phyloP scores from a whole-genome alignment of 1,140 invertebrate genomes.

The Globodera rostochiensis region DNA sequence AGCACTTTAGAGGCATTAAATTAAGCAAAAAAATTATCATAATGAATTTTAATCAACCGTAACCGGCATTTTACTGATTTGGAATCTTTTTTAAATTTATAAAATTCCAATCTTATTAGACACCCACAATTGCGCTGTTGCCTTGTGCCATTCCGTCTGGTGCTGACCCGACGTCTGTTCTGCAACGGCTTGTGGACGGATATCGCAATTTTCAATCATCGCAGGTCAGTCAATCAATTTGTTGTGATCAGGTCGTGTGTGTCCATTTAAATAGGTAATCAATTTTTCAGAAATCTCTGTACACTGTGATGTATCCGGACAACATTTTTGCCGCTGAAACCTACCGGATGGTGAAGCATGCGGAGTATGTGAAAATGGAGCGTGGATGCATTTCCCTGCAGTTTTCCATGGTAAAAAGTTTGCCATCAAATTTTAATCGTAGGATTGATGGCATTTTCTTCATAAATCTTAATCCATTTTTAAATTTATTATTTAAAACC shows the following conservation, averaged over 20 bases:
- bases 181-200: slow-evolving; percentile 49
- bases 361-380: slow-evolving; percentile 57
- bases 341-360: slow-evolving; percentile 51
- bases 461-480: too few relatives aligned
- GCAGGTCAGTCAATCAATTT: neutral
- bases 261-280: too few relatives aligned
- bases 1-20: neutral
- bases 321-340: slow-evolving; percentile 49
- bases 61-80: too few relatives aligned
- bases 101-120: neutral
- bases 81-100: too few relatives aligned
- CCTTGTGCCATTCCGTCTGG: slow-evolving; percentile 37
- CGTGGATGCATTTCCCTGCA: slow-evolving; percentile 53
- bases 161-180: slow-evolving; percentile 22
- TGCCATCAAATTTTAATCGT: neutral
- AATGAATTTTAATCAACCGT: neutral
- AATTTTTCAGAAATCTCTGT: slow-evolving; percentile 45
- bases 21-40: neutral
- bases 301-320: slow-evolving; percentile 56
- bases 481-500: too few relatives aligned
- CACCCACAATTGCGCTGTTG: slow-evolving; percentile 38
- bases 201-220: slow-evolving; percentile 52
- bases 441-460: too few relatives aligned
- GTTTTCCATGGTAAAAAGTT: slow-evolving; percentile 43
- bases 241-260: too few relatives aligned